phyloP scores from a whole-genome alignment of 2,797 vertebrate species.

The Dendrocincla tyrannina region DNA sequence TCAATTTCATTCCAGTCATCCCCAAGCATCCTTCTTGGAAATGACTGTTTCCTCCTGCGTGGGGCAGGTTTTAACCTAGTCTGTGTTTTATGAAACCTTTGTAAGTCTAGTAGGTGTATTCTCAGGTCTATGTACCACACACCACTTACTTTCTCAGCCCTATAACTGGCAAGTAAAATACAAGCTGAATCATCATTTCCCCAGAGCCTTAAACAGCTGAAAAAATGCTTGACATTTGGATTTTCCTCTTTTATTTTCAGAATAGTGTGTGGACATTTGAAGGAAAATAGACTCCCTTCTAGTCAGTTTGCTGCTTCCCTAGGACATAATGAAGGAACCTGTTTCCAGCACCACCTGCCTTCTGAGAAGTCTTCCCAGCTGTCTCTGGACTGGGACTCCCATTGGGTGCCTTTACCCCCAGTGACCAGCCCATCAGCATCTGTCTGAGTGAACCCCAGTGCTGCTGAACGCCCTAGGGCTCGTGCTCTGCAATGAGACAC shows the following conservation, averaged over 20 bases:
- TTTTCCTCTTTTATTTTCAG: background rate
- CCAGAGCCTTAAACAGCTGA: background rate
- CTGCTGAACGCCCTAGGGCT: background rate
- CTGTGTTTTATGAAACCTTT: background rate
- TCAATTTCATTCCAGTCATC: background rate
- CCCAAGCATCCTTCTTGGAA: background rate
- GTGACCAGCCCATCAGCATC: background rate
- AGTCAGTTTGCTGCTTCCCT: background rate
- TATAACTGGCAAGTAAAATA: background rate
- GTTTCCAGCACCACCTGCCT: background rate
- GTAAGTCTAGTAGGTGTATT: background rate
- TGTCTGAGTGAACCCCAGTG: rapidly evolving
- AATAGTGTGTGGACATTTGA: background rate
- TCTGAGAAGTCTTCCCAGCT: background rate
- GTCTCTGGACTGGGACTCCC: background rate
- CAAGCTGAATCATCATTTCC: background rate
- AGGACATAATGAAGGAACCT: background rate
- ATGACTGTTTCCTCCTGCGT: background rate
- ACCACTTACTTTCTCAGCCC: background rate
- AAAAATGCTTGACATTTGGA: background rate
- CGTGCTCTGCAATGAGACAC: background rate
- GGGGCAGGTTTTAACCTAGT: background rate
- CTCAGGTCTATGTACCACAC: background rate
- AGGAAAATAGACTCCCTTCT: background rate
- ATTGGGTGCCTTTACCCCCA: background rate